phyloP scores from a whole-genome alignment of 2,113 vertebrate genomes.

The Apus apus region DNA sequence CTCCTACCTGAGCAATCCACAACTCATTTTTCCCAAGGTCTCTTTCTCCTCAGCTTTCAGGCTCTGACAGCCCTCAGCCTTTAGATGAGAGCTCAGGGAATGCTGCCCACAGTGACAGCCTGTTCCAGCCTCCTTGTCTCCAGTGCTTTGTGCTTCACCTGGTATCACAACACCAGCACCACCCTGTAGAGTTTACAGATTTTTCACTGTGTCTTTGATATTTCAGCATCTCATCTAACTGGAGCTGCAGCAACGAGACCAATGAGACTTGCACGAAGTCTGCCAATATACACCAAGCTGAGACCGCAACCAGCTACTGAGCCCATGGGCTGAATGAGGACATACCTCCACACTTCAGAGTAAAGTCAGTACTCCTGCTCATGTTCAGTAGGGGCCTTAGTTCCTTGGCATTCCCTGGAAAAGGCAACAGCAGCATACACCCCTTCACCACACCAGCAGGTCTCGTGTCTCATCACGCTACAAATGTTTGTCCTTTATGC shows the following conservation, averaged over 20 bases:
- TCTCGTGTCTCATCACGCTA: not conserved
- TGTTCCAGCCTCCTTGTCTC: not conserved
- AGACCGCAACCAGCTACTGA: accelerated
- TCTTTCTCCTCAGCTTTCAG: not conserved
- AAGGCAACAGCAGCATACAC: not conserved
- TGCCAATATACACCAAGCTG: not conserved
- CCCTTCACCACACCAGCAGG: accelerated
- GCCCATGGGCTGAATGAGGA: accelerated
- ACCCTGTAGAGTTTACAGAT: not conserved
- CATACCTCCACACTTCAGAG: not conserved
- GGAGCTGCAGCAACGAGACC: not conserved
- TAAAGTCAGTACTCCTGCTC: not conserved
- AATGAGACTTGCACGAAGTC: not conserved
- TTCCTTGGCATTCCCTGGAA: not conserved
- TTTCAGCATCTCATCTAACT: not conserved
- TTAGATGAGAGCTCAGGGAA: accelerated
- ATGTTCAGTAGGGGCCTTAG: not conserved
- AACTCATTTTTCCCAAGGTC: not conserved
- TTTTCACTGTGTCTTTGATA: not conserved
- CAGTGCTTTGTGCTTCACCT: not conserved
- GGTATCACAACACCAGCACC: not conserved
- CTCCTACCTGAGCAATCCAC: not conserved
- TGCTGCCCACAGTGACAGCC: not conserved
- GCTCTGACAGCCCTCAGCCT: not conserved
- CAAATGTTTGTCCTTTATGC: not conserved